Base-by-base conservation (phyloP, 2,113 vertebrate genomes). In the Sigmodon hispidus region DNA sequence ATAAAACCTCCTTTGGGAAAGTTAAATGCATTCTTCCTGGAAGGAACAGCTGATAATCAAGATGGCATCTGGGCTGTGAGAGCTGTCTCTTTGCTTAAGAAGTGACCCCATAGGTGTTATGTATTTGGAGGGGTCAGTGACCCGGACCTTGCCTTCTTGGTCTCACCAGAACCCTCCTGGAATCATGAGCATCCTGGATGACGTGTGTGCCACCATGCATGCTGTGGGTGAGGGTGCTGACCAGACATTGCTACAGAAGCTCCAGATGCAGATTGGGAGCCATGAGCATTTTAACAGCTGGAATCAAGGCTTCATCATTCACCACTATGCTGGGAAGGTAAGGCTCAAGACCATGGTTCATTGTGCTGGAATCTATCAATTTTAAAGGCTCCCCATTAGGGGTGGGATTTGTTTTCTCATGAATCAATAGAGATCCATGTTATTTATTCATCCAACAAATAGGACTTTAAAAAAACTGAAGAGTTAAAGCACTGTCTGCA, bases 241-340 rank as follows among this genome's bases (percentile, higher is more conserved):
- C 97, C 99, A 99, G 98, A 99, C 99, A 0, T 98, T 99, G 98
- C 99, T 99, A 55, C 99, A 99, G 98, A 99, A 99, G 84, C 99
- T 99, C 61, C 98, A 99, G 96, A 99, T 99, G 98, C 99, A 99
- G 98, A 99, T 99, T 95, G 99, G 99, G 97, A 99, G 98, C n/a
- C 99, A 99, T 0, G 99, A 99, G 76, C 99, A 99, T 98, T 99
- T 99, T 98, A 99, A 99, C 98, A 99, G 99, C 99, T 99, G 99
- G 99, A 99, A 99, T 97, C 99, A 99, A 95, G 99, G 99, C 85
- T 99, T 99, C 98, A 99, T 99, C 96, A 99, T 99, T 81, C 99
- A 99, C 98, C 99, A 99, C 97, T 99, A 99, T 0, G 99, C 99
- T 19, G 99, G 99, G 79, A 99, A 99, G 99, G 99, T 99, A 73